These are phyloP conservation scores for Pycnonotus jocosus DNA, from an alignment of 2,113 vertebrate species.

Conservation along the genomic window DNA sequence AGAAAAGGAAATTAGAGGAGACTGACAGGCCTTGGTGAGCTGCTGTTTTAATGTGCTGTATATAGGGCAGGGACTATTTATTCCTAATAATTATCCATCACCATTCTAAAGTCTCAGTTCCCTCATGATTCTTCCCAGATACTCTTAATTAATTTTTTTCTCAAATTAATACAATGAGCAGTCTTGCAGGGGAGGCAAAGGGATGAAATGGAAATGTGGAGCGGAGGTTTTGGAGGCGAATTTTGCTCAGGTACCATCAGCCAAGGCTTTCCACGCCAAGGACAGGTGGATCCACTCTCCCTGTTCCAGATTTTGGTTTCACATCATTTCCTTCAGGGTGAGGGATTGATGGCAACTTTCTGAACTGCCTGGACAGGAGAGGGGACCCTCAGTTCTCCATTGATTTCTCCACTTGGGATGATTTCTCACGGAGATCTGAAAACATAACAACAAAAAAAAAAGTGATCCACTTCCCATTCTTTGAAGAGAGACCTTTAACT, in stretches of 20 bases:
- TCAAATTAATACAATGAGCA: neutral
- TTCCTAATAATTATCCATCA: neutral
- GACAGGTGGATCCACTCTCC: neutral
- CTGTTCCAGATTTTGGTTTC: neutral
- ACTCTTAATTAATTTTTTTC: neutral
- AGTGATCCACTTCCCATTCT: constrained; percentile 23
- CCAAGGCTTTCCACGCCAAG: neutral
- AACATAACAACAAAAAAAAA: neutral
- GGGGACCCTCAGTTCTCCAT: neutral
- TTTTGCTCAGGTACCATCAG: neutral
- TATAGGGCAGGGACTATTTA: neutral
- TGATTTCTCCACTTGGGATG: neutral
- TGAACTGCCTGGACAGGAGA: neutral
- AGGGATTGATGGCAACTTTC: rapidly evolving
- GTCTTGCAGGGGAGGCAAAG: neutral
- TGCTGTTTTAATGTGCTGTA: neutral
- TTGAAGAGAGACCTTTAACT: constrained; percentile 52
- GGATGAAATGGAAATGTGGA: neutral
- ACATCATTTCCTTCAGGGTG: neutral
- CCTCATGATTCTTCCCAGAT: neutral
- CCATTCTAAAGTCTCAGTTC: neutral
- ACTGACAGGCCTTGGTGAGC: neutral
- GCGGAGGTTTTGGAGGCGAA: neutral
- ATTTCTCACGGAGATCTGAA: neutral
- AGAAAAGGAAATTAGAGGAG: neutral